Evolutionary conservation across 1,140 invertebrate genomes (phyloP).

Genomic region (Leptestheria dahalacensis): DNA sequence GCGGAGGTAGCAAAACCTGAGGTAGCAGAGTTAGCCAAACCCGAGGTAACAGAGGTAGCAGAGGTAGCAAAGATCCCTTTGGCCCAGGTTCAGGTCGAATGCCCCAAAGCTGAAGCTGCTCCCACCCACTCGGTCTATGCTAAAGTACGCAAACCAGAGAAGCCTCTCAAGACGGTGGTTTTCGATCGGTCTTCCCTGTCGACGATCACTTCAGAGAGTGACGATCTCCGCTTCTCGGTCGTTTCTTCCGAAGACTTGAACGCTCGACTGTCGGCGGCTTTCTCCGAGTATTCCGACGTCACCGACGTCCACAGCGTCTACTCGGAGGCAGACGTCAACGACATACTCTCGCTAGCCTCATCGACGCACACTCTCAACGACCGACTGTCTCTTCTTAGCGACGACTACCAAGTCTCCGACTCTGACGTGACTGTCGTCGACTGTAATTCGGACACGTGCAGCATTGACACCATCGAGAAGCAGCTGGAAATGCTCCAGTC

Average conservation of each 20-base stretch:
- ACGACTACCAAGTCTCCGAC: conserved; percentile 1
- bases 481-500: conserved; percentile 13
- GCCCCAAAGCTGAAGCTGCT: not conserved
- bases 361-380: conserved; percentile 13
- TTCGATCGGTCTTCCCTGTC: conserved; percentile 11
- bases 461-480: conserved; percentile 13
- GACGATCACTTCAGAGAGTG: conserved; percentile 8
- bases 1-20: not conserved
- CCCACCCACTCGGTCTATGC: not conserved
- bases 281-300: conserved; percentile 13
- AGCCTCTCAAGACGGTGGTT: not conserved
- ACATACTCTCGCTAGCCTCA: conserved; percentile 3
- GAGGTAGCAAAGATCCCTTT: not conserved
- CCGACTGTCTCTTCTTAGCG: not conserved
- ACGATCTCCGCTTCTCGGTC: conserved; percentile 7
- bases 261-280: conserved; percentile 13
- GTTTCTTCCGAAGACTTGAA: conserved; percentile 14
- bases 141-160: not conserved
- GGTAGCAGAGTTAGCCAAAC: not conserved
- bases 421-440: conserved; percentile 7
- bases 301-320: not conserved
- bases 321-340: conserved; percentile 9
- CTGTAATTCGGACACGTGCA: conserved; percentile 9
- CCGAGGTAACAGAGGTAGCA: not conserved
- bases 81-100: not conserved